Base-by-base conservation (phyloP, 2,113 vertebrate genomes). In the Ptyas mucosa region DNA sequence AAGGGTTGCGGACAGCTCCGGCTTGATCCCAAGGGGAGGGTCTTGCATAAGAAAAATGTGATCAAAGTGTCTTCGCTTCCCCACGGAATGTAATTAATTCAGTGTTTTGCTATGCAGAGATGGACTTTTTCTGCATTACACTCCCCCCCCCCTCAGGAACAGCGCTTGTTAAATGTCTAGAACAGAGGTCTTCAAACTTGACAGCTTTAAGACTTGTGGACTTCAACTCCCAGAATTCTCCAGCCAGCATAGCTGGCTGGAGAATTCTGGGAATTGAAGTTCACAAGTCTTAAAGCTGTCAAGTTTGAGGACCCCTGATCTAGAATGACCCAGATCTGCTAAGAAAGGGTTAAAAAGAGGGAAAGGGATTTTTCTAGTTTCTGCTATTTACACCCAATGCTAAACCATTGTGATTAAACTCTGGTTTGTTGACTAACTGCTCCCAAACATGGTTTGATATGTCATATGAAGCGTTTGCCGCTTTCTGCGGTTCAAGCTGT, bases 1-100 rank as follows among this genome's bases (percentile, higher is more conserved):
- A 0, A 10, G 34, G 8, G 0, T 81, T 8, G 2, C 2, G 0
- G 34, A 8, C 7, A 39, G 2, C n/a, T 81, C 20, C 8, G 34
- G 34, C 18, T 81, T 39, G 34, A 43, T 81, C 18, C 34, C 34
- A 20, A 39, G 75, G 54, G 29, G 15, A 75, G 21, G 49, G 10
- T 87, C 43, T 34, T 75, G 75, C 52, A 1, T 39, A 81, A 87
- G 46, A 49, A 87, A 39, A 57, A 46, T 14, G 20, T n/a, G 24
- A 15, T 3, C 8, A 1, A 85, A 39, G 51, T 52, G 52, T 75
- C 21, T 54, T 49, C 43, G 34, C 24, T 26, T 57, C 53, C 1
- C 75, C 12, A 29, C 39, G 29, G 7, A 26, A 53, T 20, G 18
- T 11, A 81, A 81, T 81, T 81, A 9, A 34, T 69, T 23, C 58